A percentile compares a stretch with the other conserved stretches of the same genome.
These are phyloP conservation scores for Ophion ellenae DNA, from an alignment of 2,888 invertebrate genomes.

Conservation along the genomic window DNA sequence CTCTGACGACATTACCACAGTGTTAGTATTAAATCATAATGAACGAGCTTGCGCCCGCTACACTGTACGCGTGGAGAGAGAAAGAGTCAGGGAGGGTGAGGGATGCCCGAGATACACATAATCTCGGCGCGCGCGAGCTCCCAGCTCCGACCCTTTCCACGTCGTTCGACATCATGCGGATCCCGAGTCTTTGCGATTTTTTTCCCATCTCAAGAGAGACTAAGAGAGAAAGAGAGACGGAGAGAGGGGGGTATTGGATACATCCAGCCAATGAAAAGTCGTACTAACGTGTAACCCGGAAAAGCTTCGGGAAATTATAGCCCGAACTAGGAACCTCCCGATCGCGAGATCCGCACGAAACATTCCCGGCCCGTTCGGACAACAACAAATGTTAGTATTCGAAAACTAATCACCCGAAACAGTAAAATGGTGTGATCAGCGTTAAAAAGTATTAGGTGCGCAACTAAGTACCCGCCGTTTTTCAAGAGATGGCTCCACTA, in stretches of 20 bases:
- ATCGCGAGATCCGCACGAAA: background rate
- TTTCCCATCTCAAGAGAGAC: slow-evolving; percentile 6
- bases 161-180: slow-evolving; percentile 44
- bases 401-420: too few species aligned
- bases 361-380: background rate
- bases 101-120: slow-evolving; percentile 77
- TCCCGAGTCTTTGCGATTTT: slow-evolving; percentile 33
- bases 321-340: background rate
- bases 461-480: too few species aligned
- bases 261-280: background rate
- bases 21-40: slow-evolving; percentile 84
- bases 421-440: too few species aligned
- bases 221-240: background rate
- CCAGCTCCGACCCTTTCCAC: slow-evolving; percentile 12
- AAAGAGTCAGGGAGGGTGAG: background rate
- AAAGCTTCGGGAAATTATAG: slow-evolving; percentile 8
- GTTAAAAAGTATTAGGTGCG: too few species aligned
- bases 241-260: too few species aligned
- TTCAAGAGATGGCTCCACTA: too few species aligned
- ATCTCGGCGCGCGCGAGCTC: background rate
- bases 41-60: slow-evolving; percentile 81
- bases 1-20: slow-evolving; percentile 84
- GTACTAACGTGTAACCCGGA: background rate
- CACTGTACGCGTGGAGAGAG: slow-evolving; percentile 49
- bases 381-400: background rate